Evolutionary conservation across 2,113 vertebrate genomes (phyloP), one percentile per base, ranked within the genome.

Genomic region (Taurulus bubalis): DNA sequence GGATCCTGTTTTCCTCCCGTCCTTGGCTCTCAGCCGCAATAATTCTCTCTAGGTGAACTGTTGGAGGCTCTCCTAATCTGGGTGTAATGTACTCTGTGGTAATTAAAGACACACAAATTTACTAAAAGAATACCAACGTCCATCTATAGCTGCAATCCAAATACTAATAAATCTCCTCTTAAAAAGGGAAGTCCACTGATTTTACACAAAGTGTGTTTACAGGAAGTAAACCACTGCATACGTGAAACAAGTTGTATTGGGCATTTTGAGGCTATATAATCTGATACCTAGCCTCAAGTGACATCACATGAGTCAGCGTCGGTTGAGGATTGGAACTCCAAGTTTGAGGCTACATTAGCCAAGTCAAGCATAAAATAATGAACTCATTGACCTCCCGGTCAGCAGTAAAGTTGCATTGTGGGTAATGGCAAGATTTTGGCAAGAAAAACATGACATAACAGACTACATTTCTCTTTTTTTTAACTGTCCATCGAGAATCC

Each of bases 41-140:
- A 42, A 65, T 78, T 78, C 26, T 81, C 60, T 78, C 63, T 62
- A 26, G 18, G 30, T 77, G 81, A 68, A 63, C 53, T 1, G 32
- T 47, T 34, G 53, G 45, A 62, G 42, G 30, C 77, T 60, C 15
- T 60, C 47, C 60, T 79, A 36, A 72, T 82, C 79, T 53, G 62
- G 66, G 55, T 71, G 75, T 73, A 30, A 82, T 42, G 55, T 67
- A 59, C 7, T 73, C 53, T 26, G 36, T 42, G 58, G 18, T 47
- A 7, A 47, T 58, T 79, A 36, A 47, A 20, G 49, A 34, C 15
- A 66, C 62, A 76, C 49, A 55, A 56, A 45, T 65, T 32, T 0
- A 53, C 28, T 42, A 7, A 8, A 38, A 1, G n/a, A 28, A 53
- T n/a, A 45, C 72, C 12, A 16, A 18, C 2, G 1, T 65, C 24